A percentile compares a stretch with the other conserved stretches of the same genome.
These are phyloP conservation scores for Zapus hudsonius DNA, from an alignment of 2,113 vertebrate species.

Conservation along the genomic window DNA sequence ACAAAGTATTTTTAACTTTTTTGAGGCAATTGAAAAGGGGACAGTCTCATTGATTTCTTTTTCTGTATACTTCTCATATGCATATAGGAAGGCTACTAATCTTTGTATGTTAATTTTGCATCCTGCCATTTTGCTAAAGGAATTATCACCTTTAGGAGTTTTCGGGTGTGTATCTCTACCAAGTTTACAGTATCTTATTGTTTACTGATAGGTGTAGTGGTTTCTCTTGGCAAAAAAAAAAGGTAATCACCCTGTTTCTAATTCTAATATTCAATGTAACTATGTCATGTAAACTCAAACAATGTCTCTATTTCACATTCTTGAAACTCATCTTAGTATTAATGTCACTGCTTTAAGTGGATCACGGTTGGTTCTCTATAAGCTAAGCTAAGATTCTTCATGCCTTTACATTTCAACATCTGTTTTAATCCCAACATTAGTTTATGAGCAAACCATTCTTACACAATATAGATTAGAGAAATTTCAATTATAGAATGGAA, in stretches of 20 bases:
- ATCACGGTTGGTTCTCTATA: not conserved
- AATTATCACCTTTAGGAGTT: too few relatives aligned
- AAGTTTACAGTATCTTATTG: not conserved
- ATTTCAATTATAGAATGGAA: conserved; percentile 1
- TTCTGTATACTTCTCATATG: too few relatives aligned
- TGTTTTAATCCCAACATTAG: conserved; percentile 9
- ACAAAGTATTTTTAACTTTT: too few relatives aligned
- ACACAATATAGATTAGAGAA: not conserved
- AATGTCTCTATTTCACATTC: not conserved
- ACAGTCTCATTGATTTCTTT: too few relatives aligned
- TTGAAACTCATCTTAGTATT: not conserved
- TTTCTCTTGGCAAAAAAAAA: not conserved
- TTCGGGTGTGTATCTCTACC: not conserved
- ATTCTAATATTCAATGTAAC: not conserved
- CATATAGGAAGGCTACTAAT: too few relatives aligned
- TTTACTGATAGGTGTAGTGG: not conserved
- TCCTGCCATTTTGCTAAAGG: too few relatives aligned
- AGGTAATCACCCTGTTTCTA: not conserved
- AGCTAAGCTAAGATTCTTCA: not conserved
- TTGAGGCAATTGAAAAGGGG: too few relatives aligned
- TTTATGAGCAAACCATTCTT: not conserved
- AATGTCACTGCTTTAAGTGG: not conserved
- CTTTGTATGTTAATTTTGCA: too few relatives aligned
- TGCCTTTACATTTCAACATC: not conserved
- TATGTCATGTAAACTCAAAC: conserved; percentile 1